These are phyloP conservation scores for Ochropleura leucogaster DNA, from an alignment of 2,888 invertebrate genomes.

Conservation along the genomic window DNA sequence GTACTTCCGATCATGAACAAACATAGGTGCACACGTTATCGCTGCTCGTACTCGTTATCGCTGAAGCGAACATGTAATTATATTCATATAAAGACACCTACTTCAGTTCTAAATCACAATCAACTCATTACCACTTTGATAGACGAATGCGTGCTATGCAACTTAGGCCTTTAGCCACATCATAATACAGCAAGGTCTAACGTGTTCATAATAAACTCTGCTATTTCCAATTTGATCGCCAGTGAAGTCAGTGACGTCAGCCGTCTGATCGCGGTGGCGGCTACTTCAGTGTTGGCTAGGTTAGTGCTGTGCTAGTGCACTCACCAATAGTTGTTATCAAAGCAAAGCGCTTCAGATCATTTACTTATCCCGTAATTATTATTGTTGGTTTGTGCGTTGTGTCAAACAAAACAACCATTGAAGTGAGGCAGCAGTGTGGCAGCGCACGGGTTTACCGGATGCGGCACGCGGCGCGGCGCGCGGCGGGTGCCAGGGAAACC, in stretches of 20 bases:
- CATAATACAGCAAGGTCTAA: slow-evolving; percentile 19
- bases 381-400: not conserved
- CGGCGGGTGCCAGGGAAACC: slow-evolving; percentile 56
- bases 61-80: not conserved
- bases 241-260: slow-evolving; percentile 18
- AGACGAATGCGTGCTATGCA: slow-evolving; percentile 13
- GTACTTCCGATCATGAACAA: not conserved
- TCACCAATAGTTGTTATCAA: not conserved
- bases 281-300: slow-evolving; percentile 1
- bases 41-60: slow-evolving; percentile 13
- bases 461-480: not conserved
- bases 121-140: not conserved
- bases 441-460: slow-evolving; percentile 6
- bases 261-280: not conserved
- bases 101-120: not conserved
- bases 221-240: slow-evolving; percentile 13
- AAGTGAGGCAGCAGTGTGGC: not conserved
- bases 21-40: slow-evolving; percentile 4
- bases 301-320: not conserved
- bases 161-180: not conserved
- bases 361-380: not conserved
- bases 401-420: not conserved
- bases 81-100: not conserved
- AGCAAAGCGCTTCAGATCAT: not conserved
- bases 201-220: slow-evolving; percentile 1